phyloP scores from a whole-genome alignment of 2,113 vertebrate species.

The Triplophysa rosa region DNA sequence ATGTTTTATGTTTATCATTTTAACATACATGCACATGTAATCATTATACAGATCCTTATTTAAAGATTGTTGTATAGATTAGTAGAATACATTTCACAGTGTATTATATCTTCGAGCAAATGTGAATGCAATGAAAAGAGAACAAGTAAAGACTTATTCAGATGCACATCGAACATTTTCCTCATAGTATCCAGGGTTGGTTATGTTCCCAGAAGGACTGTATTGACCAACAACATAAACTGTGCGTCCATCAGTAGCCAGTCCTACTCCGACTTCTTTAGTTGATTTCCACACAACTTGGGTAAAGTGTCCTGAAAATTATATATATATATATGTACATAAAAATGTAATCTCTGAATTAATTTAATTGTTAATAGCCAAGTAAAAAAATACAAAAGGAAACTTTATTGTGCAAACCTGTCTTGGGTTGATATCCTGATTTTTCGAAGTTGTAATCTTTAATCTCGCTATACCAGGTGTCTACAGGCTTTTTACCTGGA shows the following conservation, averaged over 20 bases:
- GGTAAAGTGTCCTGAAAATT: conserved; percentile 60
- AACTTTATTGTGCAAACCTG: conserved; percentile 40
- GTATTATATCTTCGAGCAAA: neutral
- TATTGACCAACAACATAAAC: conserved; percentile 57
- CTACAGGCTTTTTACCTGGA: conserved; percentile 54
- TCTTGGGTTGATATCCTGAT: conserved; percentile 35
- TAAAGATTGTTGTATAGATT: too few species aligned
- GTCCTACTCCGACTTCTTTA: conserved; percentile 54
- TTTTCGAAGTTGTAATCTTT: conserved; percentile 56
- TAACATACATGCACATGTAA: too few species aligned
- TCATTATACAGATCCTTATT: too few species aligned
- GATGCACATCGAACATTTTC: conserved; percentile 54
- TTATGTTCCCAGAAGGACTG: conserved; percentile 50
- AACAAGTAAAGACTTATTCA: neutral
- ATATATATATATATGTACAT: neutral
- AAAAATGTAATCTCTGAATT: too few species aligned
- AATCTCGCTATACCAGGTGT: conserved; percentile 58
- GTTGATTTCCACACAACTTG: conserved; percentile 62
- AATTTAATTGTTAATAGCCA: too few species aligned
- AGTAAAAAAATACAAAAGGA: too few species aligned
- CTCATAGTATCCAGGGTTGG: conserved; percentile 46
- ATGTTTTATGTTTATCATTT: too few species aligned
- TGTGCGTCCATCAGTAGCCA: conserved; percentile 53
- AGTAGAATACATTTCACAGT: neutral
- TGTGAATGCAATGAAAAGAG: neutral